Evolutionary conservation across 2,113 vertebrate genomes (phyloP).

Genomic region (Terrapene triunguis): DNA sequence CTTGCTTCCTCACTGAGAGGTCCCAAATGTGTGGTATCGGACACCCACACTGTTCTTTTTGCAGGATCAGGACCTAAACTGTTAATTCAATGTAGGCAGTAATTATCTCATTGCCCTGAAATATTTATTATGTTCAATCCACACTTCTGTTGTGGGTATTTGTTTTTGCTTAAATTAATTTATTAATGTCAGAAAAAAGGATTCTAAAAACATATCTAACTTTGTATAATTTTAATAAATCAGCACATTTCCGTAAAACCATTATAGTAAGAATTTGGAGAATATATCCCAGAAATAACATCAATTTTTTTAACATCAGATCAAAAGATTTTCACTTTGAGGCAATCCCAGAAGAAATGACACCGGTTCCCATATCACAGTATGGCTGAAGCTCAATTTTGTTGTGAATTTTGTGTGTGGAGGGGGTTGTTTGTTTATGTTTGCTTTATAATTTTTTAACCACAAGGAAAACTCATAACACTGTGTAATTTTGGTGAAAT

Average conservation of each 20-base stretch:
- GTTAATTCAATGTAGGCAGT: too few species aligned
- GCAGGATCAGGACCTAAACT: too few species aligned
- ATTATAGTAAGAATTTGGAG: background rate
- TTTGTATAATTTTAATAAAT: background rate
- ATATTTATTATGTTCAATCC: too few species aligned
- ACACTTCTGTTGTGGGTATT: background rate
- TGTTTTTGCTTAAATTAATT: background rate
- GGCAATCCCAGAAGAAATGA: background rate
- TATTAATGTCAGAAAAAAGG: background rate
- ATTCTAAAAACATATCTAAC: background rate
- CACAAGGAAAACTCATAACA: background rate
- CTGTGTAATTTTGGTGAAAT: background rate
- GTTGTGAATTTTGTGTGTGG: background rate
- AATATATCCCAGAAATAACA: background rate
- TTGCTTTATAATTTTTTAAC: background rate
- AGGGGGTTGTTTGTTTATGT: background rate
- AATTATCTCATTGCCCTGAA: too few species aligned
- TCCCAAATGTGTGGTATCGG: too few species aligned
- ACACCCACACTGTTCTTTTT: too few species aligned
- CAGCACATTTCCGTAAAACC: background rate
- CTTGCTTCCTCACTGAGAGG: too few species aligned
- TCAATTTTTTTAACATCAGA: background rate
- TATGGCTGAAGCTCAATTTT: background rate
- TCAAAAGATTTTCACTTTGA: background rate
- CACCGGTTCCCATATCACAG: background rate